These are phyloP conservation scores for Yoshiicerus persimilis DNA, from an alignment of 1,140 invertebrate genomes.

Conservation along the genomic window DNA sequence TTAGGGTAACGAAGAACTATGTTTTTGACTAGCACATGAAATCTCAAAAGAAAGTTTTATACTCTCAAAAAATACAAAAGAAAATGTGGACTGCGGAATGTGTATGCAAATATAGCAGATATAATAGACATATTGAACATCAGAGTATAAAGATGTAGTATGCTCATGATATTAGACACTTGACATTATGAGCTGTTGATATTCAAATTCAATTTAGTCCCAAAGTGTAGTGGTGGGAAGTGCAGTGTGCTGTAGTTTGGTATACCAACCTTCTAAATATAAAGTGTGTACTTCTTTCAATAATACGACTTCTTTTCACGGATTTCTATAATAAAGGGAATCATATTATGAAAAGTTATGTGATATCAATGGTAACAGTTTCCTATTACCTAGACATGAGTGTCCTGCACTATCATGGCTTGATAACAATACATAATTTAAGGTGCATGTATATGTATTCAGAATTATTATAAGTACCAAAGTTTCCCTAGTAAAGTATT, in stretches of 20 bases:
- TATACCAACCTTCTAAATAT: not conserved
- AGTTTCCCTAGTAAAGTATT: not conserved
- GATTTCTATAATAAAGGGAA: not conserved
- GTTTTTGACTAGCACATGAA: not conserved
- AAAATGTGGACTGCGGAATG: not conserved
- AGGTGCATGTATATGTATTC: not conserved
- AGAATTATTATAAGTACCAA: not conserved
- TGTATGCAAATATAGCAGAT: not conserved
- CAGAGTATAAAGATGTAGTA: not conserved
- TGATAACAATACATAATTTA: not conserved
- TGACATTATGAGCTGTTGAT: not conserved
- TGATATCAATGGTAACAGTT: not conserved
- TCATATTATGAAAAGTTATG: not conserved
- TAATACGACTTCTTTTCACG: not conserved
- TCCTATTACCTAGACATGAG: not conserved
- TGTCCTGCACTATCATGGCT: not conserved
- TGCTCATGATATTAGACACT: not conserved
- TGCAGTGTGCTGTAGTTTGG: not conserved
- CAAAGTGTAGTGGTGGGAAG: not conserved
- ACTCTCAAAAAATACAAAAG: not conserved
- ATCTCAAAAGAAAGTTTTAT: not conserved
- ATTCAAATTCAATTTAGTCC: not conserved
- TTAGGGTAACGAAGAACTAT: not conserved
- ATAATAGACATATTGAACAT: not conserved
- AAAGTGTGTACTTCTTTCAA: not conserved